Evolutionary conservation across 53 echinoderm and acorn worm genomes (phyloP).

Genomic region (Antedon mediterranea): DNA sequence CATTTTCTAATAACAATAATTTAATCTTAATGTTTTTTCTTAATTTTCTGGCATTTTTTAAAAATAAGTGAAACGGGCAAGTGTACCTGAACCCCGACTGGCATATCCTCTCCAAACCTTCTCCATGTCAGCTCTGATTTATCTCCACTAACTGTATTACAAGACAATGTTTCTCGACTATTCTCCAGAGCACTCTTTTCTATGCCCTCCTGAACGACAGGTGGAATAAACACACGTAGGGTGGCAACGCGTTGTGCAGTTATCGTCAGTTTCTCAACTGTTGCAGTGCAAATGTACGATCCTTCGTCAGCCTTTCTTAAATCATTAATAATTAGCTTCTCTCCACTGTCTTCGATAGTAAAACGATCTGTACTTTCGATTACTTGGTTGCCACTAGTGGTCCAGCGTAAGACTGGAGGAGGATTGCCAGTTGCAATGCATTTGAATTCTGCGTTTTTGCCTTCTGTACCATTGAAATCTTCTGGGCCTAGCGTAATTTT

Average conservation of each 20-base stretch:
- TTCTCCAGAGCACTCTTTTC: neutral
- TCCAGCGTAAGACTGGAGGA: constrained; percentile 11
- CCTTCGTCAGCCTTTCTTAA: neutral
- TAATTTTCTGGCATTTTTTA: no score
- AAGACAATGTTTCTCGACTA: neutral
- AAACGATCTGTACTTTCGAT: neutral
- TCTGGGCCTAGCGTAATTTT: constrained; percentile 32
- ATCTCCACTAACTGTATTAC: neutral
- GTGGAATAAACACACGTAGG: neutral
- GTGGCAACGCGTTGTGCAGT: neutral
- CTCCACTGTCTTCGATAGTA: neutral
- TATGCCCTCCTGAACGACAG: neutral
- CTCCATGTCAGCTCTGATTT: neutral
- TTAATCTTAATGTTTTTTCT: no score
- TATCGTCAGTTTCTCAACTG: neutral
- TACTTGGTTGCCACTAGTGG: neutral
- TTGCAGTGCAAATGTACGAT: neutral
- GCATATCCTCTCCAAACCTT: neutral
- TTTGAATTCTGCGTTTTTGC: constrained; percentile 29
- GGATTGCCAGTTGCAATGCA: constrained; percentile 74
- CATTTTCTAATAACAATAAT: no score
- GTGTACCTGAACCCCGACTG: neutral
- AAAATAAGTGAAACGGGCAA: neutral
- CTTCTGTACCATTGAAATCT: constrained; percentile 32
- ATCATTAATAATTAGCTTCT: neutral